Base-by-base conservation (phyloP, 2,113 vertebrate genomes). In the Sakesphorus luctuosus region DNA sequence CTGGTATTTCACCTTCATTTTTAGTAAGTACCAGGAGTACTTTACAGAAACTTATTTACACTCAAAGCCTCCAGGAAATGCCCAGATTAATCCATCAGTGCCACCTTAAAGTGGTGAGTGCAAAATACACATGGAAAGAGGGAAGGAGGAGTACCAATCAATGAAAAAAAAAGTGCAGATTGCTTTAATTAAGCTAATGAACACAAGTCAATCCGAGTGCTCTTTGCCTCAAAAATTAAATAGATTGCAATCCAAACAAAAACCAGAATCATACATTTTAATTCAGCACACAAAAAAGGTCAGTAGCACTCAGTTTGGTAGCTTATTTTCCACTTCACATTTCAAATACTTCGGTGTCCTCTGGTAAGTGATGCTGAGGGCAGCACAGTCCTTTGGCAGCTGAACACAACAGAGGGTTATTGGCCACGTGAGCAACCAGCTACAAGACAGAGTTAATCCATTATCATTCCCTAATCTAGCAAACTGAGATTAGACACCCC, bases 161-260 rank as follows among this genome's bases (percentile, higher is more conserved):
- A 91, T 18, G 40, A 59, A 71, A 94, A 87, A n/a, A 90, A 90
- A 95, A 96, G 94, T 81, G 86, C 92, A 92, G 84, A 33, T 35
- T 58, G 95, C 79, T 91, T 93, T 89, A 74, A 96, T 83, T 62
- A 94, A 89, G 74, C 71, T 83, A 69, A 95, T 8, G 59, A 92
- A 87, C 85, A 50, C 61, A 3, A 3, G 38, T 8, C 6, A 1
- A 80, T 38, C 50, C 0, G 3, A 75, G 72, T 5, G 29, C 55
- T 80, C 65, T 79, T 62, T 17, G 65, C 63, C 72, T 83, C 43
- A 3, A 5, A 79, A 84, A 58, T 40, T 35, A 82, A 52, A 38
- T 74, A 12, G 15, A 7, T 4, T 59, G 19, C 66, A 65, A 84
- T 20, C 44, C 88, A 79, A 92, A 73, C 43, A 7, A 81, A 91